Evolutionary conservation across 2,113 vertebrate species (phyloP), one percentile per base, ranked within the genome.

Genomic region (Halichoeres trimaculatus): DNA sequence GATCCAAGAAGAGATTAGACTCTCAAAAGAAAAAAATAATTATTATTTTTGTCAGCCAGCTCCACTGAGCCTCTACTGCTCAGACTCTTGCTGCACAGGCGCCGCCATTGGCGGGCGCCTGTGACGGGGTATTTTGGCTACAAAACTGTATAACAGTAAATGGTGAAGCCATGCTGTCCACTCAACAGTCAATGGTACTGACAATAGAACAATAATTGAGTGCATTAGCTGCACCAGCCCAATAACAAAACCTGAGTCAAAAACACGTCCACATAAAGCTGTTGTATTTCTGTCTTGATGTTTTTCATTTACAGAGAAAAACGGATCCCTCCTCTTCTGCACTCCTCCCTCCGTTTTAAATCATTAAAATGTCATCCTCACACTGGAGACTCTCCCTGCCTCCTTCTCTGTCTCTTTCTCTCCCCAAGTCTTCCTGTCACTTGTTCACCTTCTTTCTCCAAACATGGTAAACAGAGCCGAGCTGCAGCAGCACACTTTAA

Each of bases 401-500:
- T 53, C 57, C 38, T 23, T 56, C 57, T 56, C 26, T 58, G 0
- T 56, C 35, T 51, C 51, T 40, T 8, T 59, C 45, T 67, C 67
- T 71, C 68, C 13, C 58, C 10, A 24, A 70, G 50, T 57, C 61
- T 80, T 38, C 47, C 16, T 80, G 74, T 80, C 84, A 73, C 69
- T 80, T 1, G 65, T 60, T 84, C 87, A 81, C 81, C 89, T 83
- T 85, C 86, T 80, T 78, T 85, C 62, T 74, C 90, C 90, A 88
- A 91, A 91, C 89, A 89, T 90, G 90, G 90, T 85, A 84, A 89
- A 88, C 78, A 85, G 70, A 70, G 36, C 36, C 59, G 73, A 50
- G 76, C 76, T 41, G 75, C 74, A 50, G 51, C 60, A 36, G 19
- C 70, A 20, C 56, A 24, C 62, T 75, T 70, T 61, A 45, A 45